Evolutionary conservation across 2,888 invertebrate genomes (phyloP).

Genomic region (Phalangium opilio): DNA sequence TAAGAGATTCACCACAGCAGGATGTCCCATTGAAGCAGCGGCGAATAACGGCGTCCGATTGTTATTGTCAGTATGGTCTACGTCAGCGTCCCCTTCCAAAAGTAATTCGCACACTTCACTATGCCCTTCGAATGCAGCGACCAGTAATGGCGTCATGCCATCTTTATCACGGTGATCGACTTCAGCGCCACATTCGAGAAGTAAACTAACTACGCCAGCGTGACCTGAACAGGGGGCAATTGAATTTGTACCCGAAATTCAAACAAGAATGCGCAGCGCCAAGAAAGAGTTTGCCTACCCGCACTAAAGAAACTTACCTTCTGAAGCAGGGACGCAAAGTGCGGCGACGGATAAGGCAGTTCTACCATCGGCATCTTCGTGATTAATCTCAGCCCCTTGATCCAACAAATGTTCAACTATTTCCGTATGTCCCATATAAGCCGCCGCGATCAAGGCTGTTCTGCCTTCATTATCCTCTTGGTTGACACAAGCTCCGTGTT

Average conservation of each 20-base stretch:
- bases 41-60: conserved; percentile 67
- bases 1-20: conserved; percentile 63
- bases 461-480: conserved; percentile 35
- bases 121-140: conserved; percentile 83
- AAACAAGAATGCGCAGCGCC: too few species aligned
- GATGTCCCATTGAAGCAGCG: conserved; percentile 85
- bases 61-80: conserved; percentile 65
- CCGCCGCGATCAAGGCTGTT: conserved; percentile 40
- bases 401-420: conserved; percentile 68
- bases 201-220: conserved; percentile 35
- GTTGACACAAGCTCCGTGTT: conserved; percentile 33
- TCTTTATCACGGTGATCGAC: conserved; percentile 70
- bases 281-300: too few species aligned
- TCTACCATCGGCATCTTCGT: conserved; percentile 70
- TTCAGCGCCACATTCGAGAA: conserved; percentile 65
- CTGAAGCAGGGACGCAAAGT: conserved; percentile 62
- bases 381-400: conserved; percentile 65
- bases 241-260: too few species aligned
- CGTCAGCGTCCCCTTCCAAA: conserved; percentile 79
- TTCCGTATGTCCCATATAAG: conserved; percentile 90
- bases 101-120: conserved; percentile 79
- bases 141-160: conserved; percentile 69
- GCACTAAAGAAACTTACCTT: conserved; percentile 31
- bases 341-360: conserved; percentile 78
- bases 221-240: conserved; percentile 18